A percentile compares a stretch with the other conserved stretches of the same genome.
These are phyloP conservation scores for Lepidurus couesii DNA, from an alignment of 1,140 invertebrate species.

Conservation along the genomic window DNA sequence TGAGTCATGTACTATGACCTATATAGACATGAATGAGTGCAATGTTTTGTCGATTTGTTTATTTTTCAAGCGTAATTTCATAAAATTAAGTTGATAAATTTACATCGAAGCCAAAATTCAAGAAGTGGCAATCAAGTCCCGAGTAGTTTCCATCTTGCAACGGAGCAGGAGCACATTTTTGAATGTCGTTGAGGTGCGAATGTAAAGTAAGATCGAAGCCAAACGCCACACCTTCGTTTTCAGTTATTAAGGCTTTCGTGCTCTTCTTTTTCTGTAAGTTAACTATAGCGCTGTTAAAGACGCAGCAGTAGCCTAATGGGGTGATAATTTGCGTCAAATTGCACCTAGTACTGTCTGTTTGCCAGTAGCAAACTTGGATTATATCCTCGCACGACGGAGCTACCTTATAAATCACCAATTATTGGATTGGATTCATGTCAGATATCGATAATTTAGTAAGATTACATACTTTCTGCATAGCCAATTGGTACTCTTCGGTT, in stretches of 20 bases:
- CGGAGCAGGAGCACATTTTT: not conserved
- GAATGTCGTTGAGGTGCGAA: not conserved
- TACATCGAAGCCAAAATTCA: slow-evolving; percentile 8
- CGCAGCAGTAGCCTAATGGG: not conserved
- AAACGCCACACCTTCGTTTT: not conserved
- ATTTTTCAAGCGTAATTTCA: not conserved
- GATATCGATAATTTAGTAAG: not conserved
- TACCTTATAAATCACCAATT: not conserved
- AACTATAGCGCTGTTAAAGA: not conserved
- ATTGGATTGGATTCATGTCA: not conserved
- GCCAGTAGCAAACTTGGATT: not conserved
- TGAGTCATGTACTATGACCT: not conserved
- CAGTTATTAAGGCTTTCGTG: not conserved
- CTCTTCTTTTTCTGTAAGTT: not conserved
- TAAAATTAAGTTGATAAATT: not conserved
- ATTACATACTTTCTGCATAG: not conserved
- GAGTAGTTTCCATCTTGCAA: not conserved
- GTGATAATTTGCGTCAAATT: not conserved
- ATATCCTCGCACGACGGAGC: not conserved
- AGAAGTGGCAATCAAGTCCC: not conserved
- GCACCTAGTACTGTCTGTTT: not conserved
- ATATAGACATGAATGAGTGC: not conserved
- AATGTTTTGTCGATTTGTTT: not conserved
- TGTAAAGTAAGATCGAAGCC: not conserved
- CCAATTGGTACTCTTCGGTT: not conserved